Evolutionary conservation across 2,797 vertebrate genomes (phyloP), one percentile per base, ranked within the genome.

Genomic region (Molossus molossus): DNA sequence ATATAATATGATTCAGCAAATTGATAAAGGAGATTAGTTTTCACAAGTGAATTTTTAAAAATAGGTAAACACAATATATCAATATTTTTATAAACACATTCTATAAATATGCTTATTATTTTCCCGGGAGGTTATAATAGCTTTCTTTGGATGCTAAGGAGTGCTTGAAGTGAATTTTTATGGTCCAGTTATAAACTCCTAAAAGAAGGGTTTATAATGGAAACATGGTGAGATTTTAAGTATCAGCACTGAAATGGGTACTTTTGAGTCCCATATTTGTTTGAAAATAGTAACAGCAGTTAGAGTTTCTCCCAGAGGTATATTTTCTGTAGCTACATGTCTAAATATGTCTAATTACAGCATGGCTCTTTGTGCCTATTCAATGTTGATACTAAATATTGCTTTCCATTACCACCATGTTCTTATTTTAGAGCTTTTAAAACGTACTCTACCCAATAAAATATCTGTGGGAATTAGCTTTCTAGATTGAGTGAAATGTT

Each of bases 131-230:
- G 84, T 81, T 93, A 57, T 96, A 96, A 87, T 97, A 98, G 96
- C 97, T 97, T 98, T 98, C 33, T 98, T 98, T 98, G 87, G 96
- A 98, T 98, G 95, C 96, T 96, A 92, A 93, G 95, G 87, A 97
- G 88, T 96, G 53, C 87, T 94, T 96, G 70, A 97, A 98, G 97
- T 98, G 96, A 98, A 95, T 97, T 98, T 97, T 98, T 98, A 98
- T 97, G 89, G 96, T 76, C 82, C 93, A 93, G 91, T 98, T 98
- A 98, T 96, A 98, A 98, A 97, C 69, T 80, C 92, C 96, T 98
- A 97, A 98, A 97, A 97, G 95, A 96, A 97, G 89, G 58, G 80
- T 97, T 98, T 98, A 96, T 96, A 97, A 97, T 97, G 77, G 97
- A 97, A 98, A 98, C 95, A 97, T 94, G 89, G 96, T 96, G 94